Percentiles rank a stretch among this genome's conserved stretches.
Conservation (phyloP, 2,113 vertebrate species). For the Nerophis lumbriciformis region DNA sequence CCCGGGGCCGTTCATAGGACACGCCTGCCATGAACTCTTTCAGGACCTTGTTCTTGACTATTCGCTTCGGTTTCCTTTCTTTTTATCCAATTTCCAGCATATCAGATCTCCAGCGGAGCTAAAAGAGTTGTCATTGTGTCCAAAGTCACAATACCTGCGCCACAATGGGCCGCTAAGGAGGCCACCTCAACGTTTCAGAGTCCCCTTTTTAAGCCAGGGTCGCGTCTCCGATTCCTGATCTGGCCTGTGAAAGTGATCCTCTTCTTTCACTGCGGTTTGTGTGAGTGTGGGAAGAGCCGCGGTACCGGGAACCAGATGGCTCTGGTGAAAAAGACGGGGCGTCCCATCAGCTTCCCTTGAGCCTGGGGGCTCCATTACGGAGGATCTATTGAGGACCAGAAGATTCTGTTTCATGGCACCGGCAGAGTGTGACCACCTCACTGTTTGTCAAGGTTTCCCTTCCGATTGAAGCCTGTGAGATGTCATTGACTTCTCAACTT, state of each 20-base stretch:
- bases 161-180: slow-evolving; percentile 45
- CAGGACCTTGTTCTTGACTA: slow-evolving; percentile 7
- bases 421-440: slow-evolving; percentile 57
- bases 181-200: slow-evolving; percentile 37
- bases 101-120: slow-evolving; percentile 40
- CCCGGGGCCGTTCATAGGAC: no score
- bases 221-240: slow-evolving; percentile 53
- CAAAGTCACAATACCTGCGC: slow-evolving; percentile 42
- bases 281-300: slow-evolving; percentile 55
- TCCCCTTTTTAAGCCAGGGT: slow-evolving; percentile 40
- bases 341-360: slow-evolving; percentile 50
- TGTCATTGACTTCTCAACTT: slow-evolving; percentile 36
- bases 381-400: slow-evolving; percentile 59
- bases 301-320: slow-evolving; percentile 58
- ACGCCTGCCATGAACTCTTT: neutral
- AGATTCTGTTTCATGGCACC: slow-evolving; percentile 69
- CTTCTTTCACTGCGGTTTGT: slow-evolving; percentile 52
- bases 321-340: slow-evolving; percentile 51
- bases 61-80: neutral
- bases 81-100: slow-evolving; percentile 20
- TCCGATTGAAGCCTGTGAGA: slow-evolving; percentile 26
- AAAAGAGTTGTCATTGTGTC: slow-evolving; percentile 26
- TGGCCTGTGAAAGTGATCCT: slow-evolving; percentile 59
- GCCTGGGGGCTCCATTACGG: slow-evolving; percentile 56
- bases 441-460: neutral